These are phyloP conservation scores for Drosophila hamatofila DNA, from an alignment of 2,888 invertebrate genomes.

Conservation along the genomic window DNA sequence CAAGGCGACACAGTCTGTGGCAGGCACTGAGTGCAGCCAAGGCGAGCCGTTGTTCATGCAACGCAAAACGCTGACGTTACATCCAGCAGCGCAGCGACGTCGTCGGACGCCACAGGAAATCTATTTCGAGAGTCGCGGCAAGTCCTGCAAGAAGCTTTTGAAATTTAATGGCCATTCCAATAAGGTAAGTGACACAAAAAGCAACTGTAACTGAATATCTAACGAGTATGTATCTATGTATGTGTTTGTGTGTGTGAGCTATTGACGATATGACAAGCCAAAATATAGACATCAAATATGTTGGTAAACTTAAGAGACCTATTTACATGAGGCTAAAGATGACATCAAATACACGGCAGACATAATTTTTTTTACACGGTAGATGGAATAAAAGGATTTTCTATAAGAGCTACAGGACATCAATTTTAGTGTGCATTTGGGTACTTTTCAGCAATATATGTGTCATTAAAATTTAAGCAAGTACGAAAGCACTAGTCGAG, in stretches of 20 bases:
- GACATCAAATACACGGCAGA: neutral
- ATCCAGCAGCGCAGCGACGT: conserved; percentile 66
- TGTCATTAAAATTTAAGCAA: no score
- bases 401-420: no score
- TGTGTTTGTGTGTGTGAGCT: conserved; percentile 11
- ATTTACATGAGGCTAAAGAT: conserved; percentile 13
- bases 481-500: no score
- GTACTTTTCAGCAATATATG: no score
- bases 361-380: neutral
- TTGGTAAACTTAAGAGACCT: conserved; percentile 27
- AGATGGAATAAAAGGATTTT: neutral
- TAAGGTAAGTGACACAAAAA: conserved; percentile 87
- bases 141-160: conserved; percentile 92
- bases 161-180: conserved; percentile 93
- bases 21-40: conserved; percentile 64
- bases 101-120: conserved; percentile 87
- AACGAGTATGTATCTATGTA: neutral
- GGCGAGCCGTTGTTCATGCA: conserved; percentile 57
- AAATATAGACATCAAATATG: conserved; percentile 15
- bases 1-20: conserved; percentile 77
- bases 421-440: no score
- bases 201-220: neutral
- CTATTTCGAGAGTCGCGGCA: conserved; percentile 92
- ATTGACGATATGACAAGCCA: conserved; percentile 18
- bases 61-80: conserved; percentile 47